Base-by-base conservation (phyloP, 2,797 vertebrate genomes). In the Ibycter americanus region DNA sequence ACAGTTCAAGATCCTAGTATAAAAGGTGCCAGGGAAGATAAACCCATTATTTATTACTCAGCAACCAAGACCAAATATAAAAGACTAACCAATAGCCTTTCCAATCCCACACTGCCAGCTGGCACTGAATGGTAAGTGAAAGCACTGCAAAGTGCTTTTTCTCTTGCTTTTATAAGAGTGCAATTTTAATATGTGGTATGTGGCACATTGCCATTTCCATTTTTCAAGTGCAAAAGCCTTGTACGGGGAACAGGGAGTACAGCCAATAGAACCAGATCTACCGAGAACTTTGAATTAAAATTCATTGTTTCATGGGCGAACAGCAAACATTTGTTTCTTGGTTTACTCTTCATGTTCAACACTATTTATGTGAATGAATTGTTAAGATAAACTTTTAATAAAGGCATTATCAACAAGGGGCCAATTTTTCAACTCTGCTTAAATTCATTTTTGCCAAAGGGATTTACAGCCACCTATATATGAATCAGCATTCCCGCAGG, bases 171-270 rank as follows among this genome's bases (percentile, higher is more conserved):
- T 94, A 55, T 74, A 95, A 70, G 58, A 62, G 54, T 76, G 51
- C n/a, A 91, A 79, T 93, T 95, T 97, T 93, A 91, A 93, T 93
- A 88, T 58, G 83, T 36, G 46, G 59, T 56, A 25, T 19, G 38
- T 65, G 91, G 94, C 89, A 91, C 58, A 6, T 5, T 87, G 90
- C 83, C 93, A 96, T 72, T 93, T 94, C 92, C 86, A 67, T 84
- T 96, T 94, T 96, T 78, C 77, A 32, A 86, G 87, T 83, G 89
- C 72, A 91, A 93, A 91, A 94, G 36, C 72, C 79, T 86, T 54
- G 58, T 16, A 54, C 3, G 18, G 44, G 74, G 77, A 95, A 96
- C 93, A 93, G 51, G 66, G 77, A 91, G 93, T 95, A 88, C 93
- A 95, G 94, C 91, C 82, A 96, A 67, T 21, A 76, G 72, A 86